Percentiles rank a stretch among this genome's conserved stretches.
These are phyloP conservation scores for Luperina nickerlii DNA, from an alignment of 2,888 invertebrate genomes.

Conservation along the genomic window DNA sequence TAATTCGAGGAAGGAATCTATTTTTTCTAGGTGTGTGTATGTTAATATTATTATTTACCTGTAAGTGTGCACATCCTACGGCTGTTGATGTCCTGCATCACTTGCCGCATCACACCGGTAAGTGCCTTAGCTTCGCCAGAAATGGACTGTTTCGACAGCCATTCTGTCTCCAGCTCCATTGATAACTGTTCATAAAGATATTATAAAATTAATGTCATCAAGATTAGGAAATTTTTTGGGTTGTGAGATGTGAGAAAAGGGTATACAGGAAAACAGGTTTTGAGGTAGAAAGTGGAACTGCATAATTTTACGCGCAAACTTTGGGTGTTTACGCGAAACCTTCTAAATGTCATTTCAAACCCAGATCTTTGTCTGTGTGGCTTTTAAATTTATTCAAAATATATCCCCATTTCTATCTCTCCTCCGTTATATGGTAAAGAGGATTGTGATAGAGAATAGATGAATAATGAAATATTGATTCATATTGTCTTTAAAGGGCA, in stretches of 20 bases:
- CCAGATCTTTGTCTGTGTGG: slow-evolving; percentile 15
- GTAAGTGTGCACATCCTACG: slow-evolving; percentile 93
- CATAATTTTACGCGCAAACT: not conserved
- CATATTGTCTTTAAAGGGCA: not conserved
- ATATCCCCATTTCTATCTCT: slow-evolving; percentile 36
- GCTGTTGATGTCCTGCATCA: slow-evolving; percentile 93
- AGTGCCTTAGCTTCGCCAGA: slow-evolving; percentile 90
- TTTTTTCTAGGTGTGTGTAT: not conserved
- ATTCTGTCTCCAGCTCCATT: slow-evolving; percentile 93
- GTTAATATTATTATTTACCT: slow-evolving; percentile 80
- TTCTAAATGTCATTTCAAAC: slow-evolving; percentile 5
- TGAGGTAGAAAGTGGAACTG: not conserved
- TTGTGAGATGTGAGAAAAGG: not conserved
- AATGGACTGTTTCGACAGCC: slow-evolving; percentile 92
- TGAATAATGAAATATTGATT: slow-evolving; percentile 24
- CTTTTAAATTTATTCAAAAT: slow-evolving; percentile 33
- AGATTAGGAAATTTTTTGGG: not conserved
- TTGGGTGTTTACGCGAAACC: not conserved
- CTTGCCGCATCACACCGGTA: slow-evolving; percentile 91
- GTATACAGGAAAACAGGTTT: not conserved
- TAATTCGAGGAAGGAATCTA: not conserved
- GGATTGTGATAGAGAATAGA: slow-evolving; percentile 16
- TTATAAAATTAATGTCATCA: not conserved
- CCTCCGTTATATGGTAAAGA: slow-evolving; percentile 28
- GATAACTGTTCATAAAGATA: slow-evolving; percentile 87